Percentiles rank a stretch among this genome's conserved stretches.
These are phyloP conservation scores for Galemys pyrenaicus DNA, from an alignment of 2,113 vertebrate genomes.

Conservation along the genomic window DNA sequence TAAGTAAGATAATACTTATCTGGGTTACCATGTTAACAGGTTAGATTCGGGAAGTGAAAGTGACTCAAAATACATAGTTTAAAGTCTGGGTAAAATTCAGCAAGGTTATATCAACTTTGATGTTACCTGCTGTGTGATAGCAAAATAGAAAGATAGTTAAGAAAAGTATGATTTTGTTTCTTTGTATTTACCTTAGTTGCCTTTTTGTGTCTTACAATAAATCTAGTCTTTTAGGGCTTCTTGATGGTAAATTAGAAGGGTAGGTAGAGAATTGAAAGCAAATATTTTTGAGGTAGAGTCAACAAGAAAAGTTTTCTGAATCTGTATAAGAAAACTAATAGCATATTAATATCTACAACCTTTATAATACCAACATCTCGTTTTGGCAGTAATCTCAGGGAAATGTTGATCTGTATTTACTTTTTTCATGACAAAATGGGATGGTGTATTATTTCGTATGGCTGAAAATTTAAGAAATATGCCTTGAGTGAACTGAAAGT, in stretches of 20 bases:
- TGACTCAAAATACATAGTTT: neutral
- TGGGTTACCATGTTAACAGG: neutral
- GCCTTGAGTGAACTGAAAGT: neutral
- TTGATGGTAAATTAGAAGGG: conserved; percentile 25
- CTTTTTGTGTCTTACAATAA: conserved; percentile 41
- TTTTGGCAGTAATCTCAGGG: neutral
- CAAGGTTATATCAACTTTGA: neutral
- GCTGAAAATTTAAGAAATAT: neutral
- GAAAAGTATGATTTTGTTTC: conserved; percentile 4
- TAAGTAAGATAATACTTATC: neutral
- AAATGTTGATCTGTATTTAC: neutral
- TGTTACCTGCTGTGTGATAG: neutral
- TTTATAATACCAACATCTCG: neutral
- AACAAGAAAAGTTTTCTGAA: conserved; percentile 2
- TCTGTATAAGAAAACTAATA: neutral
- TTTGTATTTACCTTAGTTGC: neutral
- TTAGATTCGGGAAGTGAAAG: neutral
- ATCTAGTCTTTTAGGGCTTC: conserved; percentile 10
- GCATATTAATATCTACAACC: neutral
- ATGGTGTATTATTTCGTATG: neutral
- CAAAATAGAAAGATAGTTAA: neutral
- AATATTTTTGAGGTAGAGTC: neutral
- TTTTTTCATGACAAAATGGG: neutral
- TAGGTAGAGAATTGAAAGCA: neutral
- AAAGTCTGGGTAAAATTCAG: neutral